These are phyloP conservation scores for Heliconius sara DNA, from an alignment of 2,888 invertebrate genomes.

Conservation along the genomic window DNA sequence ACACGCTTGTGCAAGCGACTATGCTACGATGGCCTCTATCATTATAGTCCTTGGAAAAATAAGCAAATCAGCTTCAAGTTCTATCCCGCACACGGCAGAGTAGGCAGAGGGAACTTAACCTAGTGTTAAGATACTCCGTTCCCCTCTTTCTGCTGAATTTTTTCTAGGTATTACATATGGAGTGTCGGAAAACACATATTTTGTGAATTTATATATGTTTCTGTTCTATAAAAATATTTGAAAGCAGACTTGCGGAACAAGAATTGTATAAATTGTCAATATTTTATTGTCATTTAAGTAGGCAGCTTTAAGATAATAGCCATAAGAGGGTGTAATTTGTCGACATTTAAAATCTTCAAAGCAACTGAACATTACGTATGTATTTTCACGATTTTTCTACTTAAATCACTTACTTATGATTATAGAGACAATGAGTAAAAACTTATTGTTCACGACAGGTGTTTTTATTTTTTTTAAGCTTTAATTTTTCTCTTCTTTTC, in stretches of 20 bases:
- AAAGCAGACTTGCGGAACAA: neutral
- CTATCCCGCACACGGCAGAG: no score
- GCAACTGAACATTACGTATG: neutral
- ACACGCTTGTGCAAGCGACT: no score
- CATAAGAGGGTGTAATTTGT: neutral
- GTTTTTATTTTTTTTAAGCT: neutral
- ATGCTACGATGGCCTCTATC: no score
- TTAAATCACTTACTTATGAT: slow-evolving; percentile 29
- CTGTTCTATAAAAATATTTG: neutral
- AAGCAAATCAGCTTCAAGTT: no score
- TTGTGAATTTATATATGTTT: neutral
- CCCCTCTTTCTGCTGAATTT: no score
- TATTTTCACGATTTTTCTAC: slow-evolving; percentile 22
- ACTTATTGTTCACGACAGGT: slow-evolving; percentile 1
- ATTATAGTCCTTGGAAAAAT: no score
- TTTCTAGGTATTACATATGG: no score
- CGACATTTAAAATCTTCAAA: slow-evolving; percentile 12
- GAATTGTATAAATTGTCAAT: slow-evolving; percentile 2
- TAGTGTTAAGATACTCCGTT: no score
- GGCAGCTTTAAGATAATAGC: neutral
- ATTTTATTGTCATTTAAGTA: neutral
- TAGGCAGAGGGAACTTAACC: no score
- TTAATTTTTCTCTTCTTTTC: no score
- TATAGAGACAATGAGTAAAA: slow-evolving; percentile 31
- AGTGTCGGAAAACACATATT: no score